phyloP scores from a whole-genome alignment of 2,888 invertebrate species.

The Plagiodera versicolora region DNA sequence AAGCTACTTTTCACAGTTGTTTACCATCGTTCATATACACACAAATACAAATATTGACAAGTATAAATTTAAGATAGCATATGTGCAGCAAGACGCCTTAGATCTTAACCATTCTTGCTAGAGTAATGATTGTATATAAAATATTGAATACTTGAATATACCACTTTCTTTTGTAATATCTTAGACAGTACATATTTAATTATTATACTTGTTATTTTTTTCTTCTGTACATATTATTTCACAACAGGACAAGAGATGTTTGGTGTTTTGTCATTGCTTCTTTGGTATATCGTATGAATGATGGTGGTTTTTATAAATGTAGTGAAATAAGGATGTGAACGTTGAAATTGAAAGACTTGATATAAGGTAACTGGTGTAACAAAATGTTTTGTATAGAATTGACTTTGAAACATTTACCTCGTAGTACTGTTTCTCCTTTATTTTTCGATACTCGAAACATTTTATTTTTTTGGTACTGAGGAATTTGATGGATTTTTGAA shows the following conservation, averaged over 20 bases:
- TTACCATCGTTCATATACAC: constrained; percentile 43
- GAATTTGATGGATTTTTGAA: background rate
- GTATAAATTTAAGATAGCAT: constrained; percentile 29
- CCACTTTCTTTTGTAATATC: constrained; percentile 41
- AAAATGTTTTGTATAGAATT: background rate
- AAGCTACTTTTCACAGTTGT: constrained; percentile 40
- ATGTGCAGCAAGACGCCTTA: constrained; percentile 46
- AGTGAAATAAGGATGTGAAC: background rate
- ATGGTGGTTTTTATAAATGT: background rate
- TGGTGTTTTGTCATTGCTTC: constrained; percentile 13
- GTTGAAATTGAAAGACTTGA: background rate
- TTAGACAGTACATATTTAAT: constrained; percentile 40
- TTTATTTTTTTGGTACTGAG: background rate
- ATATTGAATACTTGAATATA: constrained; percentile 30
- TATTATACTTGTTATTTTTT: constrained; percentile 32
- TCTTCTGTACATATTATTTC: constrained; percentile 30
- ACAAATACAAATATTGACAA: constrained; percentile 35
- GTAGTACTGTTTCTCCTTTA: background rate
- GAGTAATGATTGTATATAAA: constrained; percentile 43
- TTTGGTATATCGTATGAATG: constrained; percentile 7
- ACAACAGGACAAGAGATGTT: constrained; percentile 7
- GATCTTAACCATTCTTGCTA: constrained; percentile 47
- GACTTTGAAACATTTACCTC: background rate
- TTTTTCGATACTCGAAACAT: background rate
- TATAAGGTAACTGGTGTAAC: background rate